Conservation (phyloP, 2,797 vertebrate species). For the Sebastes hubbsi region DNA sequence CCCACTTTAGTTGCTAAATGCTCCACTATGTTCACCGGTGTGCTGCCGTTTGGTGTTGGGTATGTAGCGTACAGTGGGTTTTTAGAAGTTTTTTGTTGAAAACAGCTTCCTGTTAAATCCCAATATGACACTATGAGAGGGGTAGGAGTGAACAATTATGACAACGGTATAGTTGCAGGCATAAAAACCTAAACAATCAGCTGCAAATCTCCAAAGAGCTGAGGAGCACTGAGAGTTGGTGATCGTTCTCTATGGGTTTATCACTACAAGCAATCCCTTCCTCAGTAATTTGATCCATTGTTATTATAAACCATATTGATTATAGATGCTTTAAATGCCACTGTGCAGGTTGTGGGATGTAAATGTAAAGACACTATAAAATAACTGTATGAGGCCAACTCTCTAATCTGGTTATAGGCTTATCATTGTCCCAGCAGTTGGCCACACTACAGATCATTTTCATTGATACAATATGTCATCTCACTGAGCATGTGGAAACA, state of each 20-base stretch:
- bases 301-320: background rate
- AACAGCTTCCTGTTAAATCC: too few species aligned
- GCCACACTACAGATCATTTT: background rate
- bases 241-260: background rate
- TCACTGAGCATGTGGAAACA: conserved; percentile 23
- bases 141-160: background rate
- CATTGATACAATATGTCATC: conserved; percentile 20
- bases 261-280: background rate
- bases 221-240: background rate
- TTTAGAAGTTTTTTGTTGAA: too few species aligned
- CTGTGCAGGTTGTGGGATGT: background rate
- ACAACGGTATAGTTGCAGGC: background rate
- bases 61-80: too few species aligned
- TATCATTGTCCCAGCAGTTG: conserved; percentile 6
- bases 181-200: background rate
- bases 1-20: background rate
- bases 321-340: background rate
- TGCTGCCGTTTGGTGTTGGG: too few species aligned
- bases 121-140: background rate
- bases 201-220: background rate
- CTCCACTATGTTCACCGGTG: background rate
- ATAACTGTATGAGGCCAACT: background rate
- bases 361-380: background rate
- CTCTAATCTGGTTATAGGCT: background rate
- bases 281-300: background rate